A percentile compares a stretch with the other conserved stretches of the same genome.
These are phyloP conservation scores for Hozukius guyotensis DNA, from an alignment of 2,797 vertebrate genomes.

Conservation along the genomic window DNA sequence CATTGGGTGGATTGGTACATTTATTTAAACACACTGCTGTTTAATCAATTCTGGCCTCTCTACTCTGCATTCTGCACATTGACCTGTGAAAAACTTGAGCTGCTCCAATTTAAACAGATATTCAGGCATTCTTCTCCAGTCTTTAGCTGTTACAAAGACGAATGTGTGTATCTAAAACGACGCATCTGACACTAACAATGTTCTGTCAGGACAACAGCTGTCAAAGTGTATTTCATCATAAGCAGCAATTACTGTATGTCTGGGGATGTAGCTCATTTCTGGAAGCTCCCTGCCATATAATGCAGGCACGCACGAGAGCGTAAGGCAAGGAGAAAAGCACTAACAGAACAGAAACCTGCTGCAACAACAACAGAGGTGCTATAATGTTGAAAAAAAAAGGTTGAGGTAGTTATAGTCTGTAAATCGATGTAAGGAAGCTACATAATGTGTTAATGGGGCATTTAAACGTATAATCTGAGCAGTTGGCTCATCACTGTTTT, in stretches of 20 bases:
- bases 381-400: neutral
- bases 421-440: neutral
- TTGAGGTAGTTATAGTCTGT: neutral
- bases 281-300: neutral
- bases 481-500: neutral
- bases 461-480: neutral
- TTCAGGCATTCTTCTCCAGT: neutral
- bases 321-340: neutral
- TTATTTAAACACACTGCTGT: neutral
- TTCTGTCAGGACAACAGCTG: neutral
- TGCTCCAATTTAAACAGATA: neutral
- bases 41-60: neutral
- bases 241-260: neutral
- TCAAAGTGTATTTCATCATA: conserved; percentile 14
- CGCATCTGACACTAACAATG: neutral
- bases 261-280: neutral
- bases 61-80: conserved; percentile 1
- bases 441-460: neutral
- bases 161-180: neutral
- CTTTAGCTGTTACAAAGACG: neutral
- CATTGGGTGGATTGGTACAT: neutral
- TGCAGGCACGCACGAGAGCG: neutral
- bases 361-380: neutral
- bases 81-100: neutral
- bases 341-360: neutral